A percentile compares a stretch with the other conserved stretches of the same genome.
phyloP scores from a whole-genome alignment of 2,888 invertebrate species.

The Hedya salicella region DNA sequence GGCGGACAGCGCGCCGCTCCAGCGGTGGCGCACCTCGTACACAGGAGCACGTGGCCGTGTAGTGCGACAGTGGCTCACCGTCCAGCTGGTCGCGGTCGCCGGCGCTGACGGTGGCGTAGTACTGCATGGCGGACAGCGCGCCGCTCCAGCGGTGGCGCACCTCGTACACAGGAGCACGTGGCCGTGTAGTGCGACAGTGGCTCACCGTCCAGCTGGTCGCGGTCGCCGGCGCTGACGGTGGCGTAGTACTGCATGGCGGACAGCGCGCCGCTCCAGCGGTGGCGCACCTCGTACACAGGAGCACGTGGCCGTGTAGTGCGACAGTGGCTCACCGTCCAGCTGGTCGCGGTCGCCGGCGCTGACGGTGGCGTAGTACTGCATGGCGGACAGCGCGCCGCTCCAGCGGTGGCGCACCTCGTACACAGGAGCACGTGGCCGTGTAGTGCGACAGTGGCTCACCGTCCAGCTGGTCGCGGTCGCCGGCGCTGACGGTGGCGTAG shows the following conservation, averaged over 20 bases:
- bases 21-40: too few species aligned
- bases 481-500: slow-evolving; percentile 64
- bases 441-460: too few species aligned
- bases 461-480: slow-evolving; percentile 87
- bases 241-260: slow-evolving; percentile 88
- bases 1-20: slow-evolving; percentile 78
- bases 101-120: slow-evolving; percentile 96
- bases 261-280: slow-evolving; percentile 76
- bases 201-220: too few species aligned
- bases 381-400: slow-evolving; percentile 92
- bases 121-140: slow-evolving; percentile 95
- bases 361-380: slow-evolving; percentile 98
- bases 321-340: slow-evolving; percentile 34
- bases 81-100: slow-evolving; percentile 87
- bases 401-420: slow-evolving; percentile 70
- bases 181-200: too few species aligned
- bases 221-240: slow-evolving; percentile 89
- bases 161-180: too few species aligned
- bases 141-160: too few species aligned
- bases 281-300: too few species aligned
- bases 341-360: slow-evolving; percentile 88
- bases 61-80: too few species aligned
- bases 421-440: too few species aligned
- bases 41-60: too few species aligned
- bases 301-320: too few species aligned